Evolutionary conservation across 64 coral and sea anemone species (phyloP), one percentile per base, ranked within the genome.

Genomic region (Porites australiensis): DNA sequence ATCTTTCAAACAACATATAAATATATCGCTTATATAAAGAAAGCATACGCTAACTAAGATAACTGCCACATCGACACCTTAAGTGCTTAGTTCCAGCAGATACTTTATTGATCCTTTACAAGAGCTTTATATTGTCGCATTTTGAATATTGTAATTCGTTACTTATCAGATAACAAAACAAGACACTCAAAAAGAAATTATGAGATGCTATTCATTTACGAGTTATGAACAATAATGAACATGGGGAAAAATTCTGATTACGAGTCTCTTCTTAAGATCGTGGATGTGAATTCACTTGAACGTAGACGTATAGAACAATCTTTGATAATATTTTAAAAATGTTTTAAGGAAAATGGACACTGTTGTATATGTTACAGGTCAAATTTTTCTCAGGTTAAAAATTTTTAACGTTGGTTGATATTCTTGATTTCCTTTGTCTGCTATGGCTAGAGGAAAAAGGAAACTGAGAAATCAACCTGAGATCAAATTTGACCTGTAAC

Each of bases 191-290:
- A 3, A 84, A 94, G 4, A 89, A 83, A 53, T 48, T 95, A 18
- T 87, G 90, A 90, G 52, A 85, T 66, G 79, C 93, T 18, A 94
- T 89, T 57, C 61, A 83, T 23, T 94, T 77, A 23, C 1, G 79
- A 80, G 22, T 52, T 94, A 65, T 83, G 93, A 90, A 89, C 93
- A 64, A 3, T 95, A 86, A 80, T 86, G 70, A 95, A 86, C 50
- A 44, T 90, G 63, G 93, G 88, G 5, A 95, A 86, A 27, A 89
- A 37, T 19, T 22, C 68, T 64, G 43, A 64, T 49, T 94, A 94
- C 14, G 58, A 94, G 43, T 55, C 53, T 0, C 5, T 55, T 55
- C 53, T 55, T 55, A 55, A 37, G 27, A 37, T 37, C 27, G 27
- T 37, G 27, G 1, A 37, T 37, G 1, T 37, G 27, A 37, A 37